A percentile compares a stretch with the other conserved stretches of the same genome.
These are phyloP conservation scores for Champsocephalus gunnari DNA, from an alignment of 2,797 vertebrate genomes.

Conservation along the genomic window DNA sequence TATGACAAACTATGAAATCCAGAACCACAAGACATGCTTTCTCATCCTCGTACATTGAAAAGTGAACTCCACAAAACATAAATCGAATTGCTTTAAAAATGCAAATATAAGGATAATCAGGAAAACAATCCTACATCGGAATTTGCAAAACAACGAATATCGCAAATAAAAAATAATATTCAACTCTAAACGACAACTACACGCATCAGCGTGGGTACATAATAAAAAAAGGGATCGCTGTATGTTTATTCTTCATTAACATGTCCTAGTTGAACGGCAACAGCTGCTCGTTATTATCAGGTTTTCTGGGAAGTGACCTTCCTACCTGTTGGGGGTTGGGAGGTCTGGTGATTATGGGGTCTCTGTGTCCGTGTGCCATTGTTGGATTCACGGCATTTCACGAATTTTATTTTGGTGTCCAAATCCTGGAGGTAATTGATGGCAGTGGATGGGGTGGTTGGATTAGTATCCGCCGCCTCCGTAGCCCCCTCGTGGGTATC, in stretches of 20 bases:
- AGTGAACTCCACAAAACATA: slow-evolving; percentile 75
- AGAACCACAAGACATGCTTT: slow-evolving; percentile 83
- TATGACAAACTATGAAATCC: slow-evolving; percentile 81
- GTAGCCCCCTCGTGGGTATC: neutral
- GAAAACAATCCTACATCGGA: slow-evolving; percentile 79
- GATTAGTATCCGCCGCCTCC: slow-evolving; percentile 84
- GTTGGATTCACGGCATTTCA: slow-evolving; percentile 73
- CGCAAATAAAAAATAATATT: slow-evolving; percentile 78
- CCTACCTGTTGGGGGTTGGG: slow-evolving; percentile 86
- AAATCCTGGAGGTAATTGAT: slow-evolving; percentile 62
- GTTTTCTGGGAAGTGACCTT: slow-evolving; percentile 86
- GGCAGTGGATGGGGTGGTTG: slow-evolving; percentile 44
- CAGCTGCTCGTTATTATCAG: slow-evolving; percentile 78
- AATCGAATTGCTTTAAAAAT: slow-evolving; percentile 72
- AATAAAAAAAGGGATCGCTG: slow-evolving; percentile 64
- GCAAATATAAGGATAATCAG: slow-evolving; percentile 70
- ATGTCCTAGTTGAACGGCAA: slow-evolving; percentile 82
- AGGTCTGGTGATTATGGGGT: slow-evolving; percentile 79
- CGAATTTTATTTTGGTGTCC: slow-evolving; percentile 71
- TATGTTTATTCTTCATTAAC: slow-evolving; percentile 58
- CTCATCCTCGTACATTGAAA: slow-evolving; percentile 82
- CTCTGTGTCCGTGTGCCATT: slow-evolving; percentile 79
- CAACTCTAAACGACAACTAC: slow-evolving; percentile 77
- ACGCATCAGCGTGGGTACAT: slow-evolving; percentile 65
- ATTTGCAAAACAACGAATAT: slow-evolving; percentile 62